A percentile compares a stretch with the other conserved stretches of the same genome.
Conservation (phyloP, 2,888 invertebrate species). For the Heliconius ethilla region DNA sequence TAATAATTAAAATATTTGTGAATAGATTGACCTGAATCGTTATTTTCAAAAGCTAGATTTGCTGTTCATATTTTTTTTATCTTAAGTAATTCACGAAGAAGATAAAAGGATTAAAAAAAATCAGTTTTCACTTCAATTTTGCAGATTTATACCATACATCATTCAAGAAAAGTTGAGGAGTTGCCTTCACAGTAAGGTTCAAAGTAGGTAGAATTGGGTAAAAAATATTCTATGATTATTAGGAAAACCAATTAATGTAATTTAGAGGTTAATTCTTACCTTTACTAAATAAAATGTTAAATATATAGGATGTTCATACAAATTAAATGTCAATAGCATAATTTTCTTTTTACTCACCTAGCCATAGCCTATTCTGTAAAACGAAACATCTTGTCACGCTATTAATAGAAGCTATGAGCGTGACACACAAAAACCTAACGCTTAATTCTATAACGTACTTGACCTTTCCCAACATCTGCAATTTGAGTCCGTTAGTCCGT, state of each 20-base stretch:
- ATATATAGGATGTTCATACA: too few relatives aligned
- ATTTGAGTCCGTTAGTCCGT: constrained; percentile 22
- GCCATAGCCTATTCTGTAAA: constrained; percentile 5
- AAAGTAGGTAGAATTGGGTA: too few relatives aligned
- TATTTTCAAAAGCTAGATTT: not conserved
- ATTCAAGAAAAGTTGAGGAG: not conserved
- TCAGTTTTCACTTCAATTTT: too few relatives aligned
- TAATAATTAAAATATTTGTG: constrained; percentile 3
- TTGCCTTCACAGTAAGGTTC: not conserved
- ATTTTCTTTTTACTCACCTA: not conserved
- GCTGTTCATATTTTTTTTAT: too few relatives aligned
- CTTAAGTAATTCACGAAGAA: too few relatives aligned
- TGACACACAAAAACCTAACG: constrained; percentile 16
- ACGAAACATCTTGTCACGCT: constrained; percentile 19
- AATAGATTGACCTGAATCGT: not conserved
- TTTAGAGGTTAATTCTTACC: too few relatives aligned
- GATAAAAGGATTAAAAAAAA: too few relatives aligned
- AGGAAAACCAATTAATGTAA: too few relatives aligned
- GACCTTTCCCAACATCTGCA: constrained; percentile 40
- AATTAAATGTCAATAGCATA: not conserved
- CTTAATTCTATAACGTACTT: constrained; percentile 33
- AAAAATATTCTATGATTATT: too few relatives aligned
- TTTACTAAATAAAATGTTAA: too few relatives aligned
- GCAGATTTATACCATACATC: too few relatives aligned
- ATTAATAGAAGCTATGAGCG: constrained; percentile 21